Conservation (phyloP, 2,888 invertebrate species). For the Megalurothrips usitatus region DNA sequence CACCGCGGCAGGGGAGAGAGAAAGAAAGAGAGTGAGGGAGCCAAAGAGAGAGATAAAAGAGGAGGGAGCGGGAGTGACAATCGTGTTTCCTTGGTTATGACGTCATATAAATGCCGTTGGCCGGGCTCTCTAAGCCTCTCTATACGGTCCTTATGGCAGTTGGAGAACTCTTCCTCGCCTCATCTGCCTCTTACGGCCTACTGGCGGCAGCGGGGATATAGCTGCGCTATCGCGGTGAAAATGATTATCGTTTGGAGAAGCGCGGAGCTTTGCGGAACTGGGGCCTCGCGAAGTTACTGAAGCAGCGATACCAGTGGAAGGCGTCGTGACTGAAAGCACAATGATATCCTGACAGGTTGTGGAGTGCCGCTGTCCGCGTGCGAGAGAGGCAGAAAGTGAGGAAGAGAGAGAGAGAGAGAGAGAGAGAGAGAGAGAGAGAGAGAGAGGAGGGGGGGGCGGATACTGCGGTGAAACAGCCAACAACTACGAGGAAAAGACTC, state of each 20-base stretch:
- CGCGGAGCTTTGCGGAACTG: too few species aligned
- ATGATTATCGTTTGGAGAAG: too few species aligned
- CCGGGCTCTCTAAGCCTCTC: background rate
- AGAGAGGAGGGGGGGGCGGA: background rate
- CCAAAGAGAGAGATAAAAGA: background rate
- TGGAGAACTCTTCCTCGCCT: background rate
- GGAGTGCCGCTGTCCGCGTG: too few species aligned
- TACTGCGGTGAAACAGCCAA: background rate
- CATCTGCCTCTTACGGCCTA: too few species aligned
- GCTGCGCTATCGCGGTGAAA: too few species aligned
- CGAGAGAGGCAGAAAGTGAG: too few species aligned
- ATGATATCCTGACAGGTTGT: too few species aligned
- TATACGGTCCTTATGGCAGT: background rate
- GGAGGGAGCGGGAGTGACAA: background rate
- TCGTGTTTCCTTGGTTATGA: background rate
- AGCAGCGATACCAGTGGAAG: too few species aligned
- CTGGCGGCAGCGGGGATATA: too few species aligned
- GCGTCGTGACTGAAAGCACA: too few species aligned
- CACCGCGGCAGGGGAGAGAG: background rate
- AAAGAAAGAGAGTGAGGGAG: background rate
- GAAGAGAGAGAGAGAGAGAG: too few species aligned
- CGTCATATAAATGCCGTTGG: background rate
- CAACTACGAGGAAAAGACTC: background rate
- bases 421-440: background rate
- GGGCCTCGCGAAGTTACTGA: too few species aligned